phyloP scores from a whole-genome alignment of 92 coral and sea anemone species.

The Metridium senile region DNA sequence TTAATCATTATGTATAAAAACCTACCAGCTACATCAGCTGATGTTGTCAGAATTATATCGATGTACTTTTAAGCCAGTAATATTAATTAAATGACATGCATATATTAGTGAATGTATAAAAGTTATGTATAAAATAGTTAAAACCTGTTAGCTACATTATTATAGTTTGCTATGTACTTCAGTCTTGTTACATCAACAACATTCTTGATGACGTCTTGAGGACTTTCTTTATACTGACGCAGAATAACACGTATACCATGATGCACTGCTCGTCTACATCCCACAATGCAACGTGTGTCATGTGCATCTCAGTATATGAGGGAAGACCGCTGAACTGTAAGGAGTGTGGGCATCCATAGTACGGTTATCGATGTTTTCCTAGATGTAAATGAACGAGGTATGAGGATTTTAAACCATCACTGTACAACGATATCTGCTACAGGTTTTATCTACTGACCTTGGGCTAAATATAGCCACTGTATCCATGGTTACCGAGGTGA shows the following conservation, averaged over 20 bases:
- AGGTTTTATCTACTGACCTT: neutral
- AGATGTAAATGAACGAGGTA: neutral
- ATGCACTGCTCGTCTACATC: neutral
- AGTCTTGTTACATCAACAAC: no score
- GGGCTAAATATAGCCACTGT: neutral
- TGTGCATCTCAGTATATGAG: neutral
- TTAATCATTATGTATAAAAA: no score
- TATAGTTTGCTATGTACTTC: no score
- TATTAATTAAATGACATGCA: no score
- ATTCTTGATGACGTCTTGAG: no score
- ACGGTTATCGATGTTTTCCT: neutral
- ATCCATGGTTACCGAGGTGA: conserved; percentile 57
- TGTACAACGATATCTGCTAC: neutral
- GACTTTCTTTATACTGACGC: neutral
- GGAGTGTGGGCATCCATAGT: neutral
- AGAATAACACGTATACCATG: neutral
- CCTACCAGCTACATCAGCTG: no score
- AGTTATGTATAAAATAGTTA: no score
- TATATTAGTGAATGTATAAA: no score
- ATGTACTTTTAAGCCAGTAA: no score
- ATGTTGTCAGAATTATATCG: no score
- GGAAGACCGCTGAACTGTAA: neutral
- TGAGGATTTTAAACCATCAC: neutral
- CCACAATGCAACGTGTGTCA: conserved; percentile 1
- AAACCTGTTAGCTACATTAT: no score